phyloP scores from a whole-genome alignment of 2,113 vertebrate genomes.

The Prunella fulvescens region DNA sequence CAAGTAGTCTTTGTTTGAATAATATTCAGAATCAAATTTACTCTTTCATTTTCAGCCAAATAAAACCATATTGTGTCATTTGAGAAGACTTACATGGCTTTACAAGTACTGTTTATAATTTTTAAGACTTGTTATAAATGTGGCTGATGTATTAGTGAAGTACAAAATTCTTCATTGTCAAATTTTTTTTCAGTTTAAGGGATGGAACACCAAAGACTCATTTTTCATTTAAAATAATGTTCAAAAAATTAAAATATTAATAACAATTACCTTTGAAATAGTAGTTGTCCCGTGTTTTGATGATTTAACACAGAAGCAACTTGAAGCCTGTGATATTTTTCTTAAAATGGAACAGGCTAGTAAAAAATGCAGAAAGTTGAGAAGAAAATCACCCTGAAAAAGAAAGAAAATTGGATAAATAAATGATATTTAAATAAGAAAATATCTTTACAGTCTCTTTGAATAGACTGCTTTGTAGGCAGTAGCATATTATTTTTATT shows the following conservation, averaged over 20 bases:
- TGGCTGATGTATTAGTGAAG: not conserved
- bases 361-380: not conserved
- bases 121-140: not conserved
- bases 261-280: not conserved
- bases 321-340: not conserved
- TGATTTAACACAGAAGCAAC: not conserved
- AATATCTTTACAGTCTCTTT: not conserved
- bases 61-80: not conserved
- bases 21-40: not conserved
- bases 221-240: not conserved
- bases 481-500: not conserved
- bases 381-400: not conserved
- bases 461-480: not conserved
- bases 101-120: not conserved
- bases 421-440: not conserved
- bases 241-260: not conserved
- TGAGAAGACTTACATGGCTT: not conserved
- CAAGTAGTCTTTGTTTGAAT: not conserved
- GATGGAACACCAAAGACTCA: not conserved
- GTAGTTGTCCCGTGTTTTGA: not conserved
- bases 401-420: not conserved
- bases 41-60: not conserved
- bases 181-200: not conserved
- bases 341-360: not conserved
- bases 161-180: not conserved